Percentiles rank a stretch among this genome's conserved stretches.
phyloP scores from a whole-genome alignment of 2,113 vertebrate species.

The Pseudolaguvia tuberculata region DNA sequence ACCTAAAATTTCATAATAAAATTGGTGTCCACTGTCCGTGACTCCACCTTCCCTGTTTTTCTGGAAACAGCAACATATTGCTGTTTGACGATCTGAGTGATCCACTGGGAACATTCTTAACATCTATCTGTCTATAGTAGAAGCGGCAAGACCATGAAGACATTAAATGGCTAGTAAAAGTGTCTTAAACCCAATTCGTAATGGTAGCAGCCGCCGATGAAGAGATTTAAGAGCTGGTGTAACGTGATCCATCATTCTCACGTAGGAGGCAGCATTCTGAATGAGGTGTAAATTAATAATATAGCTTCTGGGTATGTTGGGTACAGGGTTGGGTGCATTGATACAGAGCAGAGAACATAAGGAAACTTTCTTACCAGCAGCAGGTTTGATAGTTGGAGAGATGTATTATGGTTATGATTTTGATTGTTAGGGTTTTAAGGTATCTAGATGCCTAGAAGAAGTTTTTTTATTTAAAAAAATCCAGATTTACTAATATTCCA shows the following conservation, averaged over 20 bases:
- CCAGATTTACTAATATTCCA: too few relatives aligned
- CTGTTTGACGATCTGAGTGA: slow-evolving; percentile 27
- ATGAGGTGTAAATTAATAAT: slow-evolving; percentile 29
- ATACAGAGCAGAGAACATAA: slow-evolving; percentile 11
- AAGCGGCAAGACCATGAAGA: slow-evolving; percentile 23
- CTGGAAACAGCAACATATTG: slow-evolving; percentile 5
- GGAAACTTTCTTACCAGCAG: background rate
- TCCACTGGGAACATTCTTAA: slow-evolving; percentile 25
- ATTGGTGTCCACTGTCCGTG: too few relatives aligned
- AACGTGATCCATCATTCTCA: slow-evolving; percentile 28
- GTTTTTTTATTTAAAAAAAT: too few relatives aligned
- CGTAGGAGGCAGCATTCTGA: slow-evolving; percentile 9
- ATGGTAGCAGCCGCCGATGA: slow-evolving; percentile 20
- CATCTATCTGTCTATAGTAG: slow-evolving; percentile 23
- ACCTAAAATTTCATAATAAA: too few relatives aligned
- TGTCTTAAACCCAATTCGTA: slow-evolving; percentile 22
- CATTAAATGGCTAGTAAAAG: slow-evolving; percentile 29
- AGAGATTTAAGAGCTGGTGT: slow-evolving; percentile 27
- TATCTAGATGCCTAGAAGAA: too few relatives aligned
- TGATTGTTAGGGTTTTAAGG: background rate
- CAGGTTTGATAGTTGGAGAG: background rate
- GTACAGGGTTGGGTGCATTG: background rate
- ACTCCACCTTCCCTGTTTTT: slow-evolving; percentile 23
- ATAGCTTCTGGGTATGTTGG: slow-evolving; percentile 15
- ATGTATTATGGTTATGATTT: background rate